Evolutionary conservation across 1,140 invertebrate genomes (phyloP), one percentile per base, ranked within the genome.

Genomic region (Eciton burchellii): DNA sequence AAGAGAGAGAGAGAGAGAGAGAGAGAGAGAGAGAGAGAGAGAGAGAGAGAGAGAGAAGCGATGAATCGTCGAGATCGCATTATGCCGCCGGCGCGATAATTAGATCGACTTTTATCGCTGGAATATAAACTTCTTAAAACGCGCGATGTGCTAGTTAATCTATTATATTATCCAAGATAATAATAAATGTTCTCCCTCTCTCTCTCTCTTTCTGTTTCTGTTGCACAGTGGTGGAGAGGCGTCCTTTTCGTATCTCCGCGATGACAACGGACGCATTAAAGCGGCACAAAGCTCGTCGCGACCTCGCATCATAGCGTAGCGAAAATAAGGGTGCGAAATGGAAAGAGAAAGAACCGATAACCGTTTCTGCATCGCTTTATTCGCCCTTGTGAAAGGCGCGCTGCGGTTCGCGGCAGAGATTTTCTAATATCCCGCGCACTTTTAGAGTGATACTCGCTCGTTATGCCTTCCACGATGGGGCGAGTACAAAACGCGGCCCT

Each of bases 101-200:
- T 83, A 68, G 45, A 79, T 59, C 62, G 82, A 79, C 82, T 57
- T 83, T 83, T 83, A 83, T 83, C 35, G 26, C 45, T 59, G 12
- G 24, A 35, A 16, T 68, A 79, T 79, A 56, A 70, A 79, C 70
- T 60, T 65, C 63, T 35, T 43, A 54, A 16, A 35, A 24, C 19
- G 52, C 11, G 62, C 63, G 21, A 41, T 45, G 62, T 49, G 41
- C 21, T 77, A 79, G 68, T 83, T 83, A 83, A 60, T 83, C 60
- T 83, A 62, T 83, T 62, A n/a, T n/a, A n/a, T n/a, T n/a, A n/a
- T n/a, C n/a, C n/a, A n/a, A n/a, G 56, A 52, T 21, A 62, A 70
- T 26, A 70, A 66, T 71, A 47, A 21, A 62, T n/a, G n/a, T n/a
- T n/a, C n/a, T n/a, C n/a, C n/a, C n/a, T n/a, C n/a, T n/a, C n/a